Percentiles rank a stretch among this genome's conserved stretches.
Evolutionary conservation across 2,113 vertebrate species (phyloP).

Genomic region (Argyrosomus japonicus): DNA sequence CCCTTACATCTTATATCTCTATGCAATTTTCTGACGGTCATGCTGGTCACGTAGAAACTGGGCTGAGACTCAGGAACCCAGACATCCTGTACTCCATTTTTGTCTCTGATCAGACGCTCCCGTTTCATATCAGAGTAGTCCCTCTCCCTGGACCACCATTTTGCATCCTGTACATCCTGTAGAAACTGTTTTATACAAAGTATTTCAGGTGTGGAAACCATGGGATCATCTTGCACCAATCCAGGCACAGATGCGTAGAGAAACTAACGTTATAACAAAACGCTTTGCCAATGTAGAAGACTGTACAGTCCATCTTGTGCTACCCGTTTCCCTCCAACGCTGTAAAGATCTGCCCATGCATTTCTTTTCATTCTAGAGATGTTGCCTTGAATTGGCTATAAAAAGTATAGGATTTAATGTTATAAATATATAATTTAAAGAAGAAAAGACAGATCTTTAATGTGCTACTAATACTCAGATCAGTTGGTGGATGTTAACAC

Average conservation of each 20-base stretch:
- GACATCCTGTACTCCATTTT: slow-evolving; percentile 42
- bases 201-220: slow-evolving; percentile 70
- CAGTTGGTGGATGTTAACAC: slow-evolving; percentile 73
- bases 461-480: slow-evolving; percentile 74
- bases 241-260: slow-evolving; percentile 67
- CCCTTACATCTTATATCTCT: slow-evolving; percentile 75
- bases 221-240: slow-evolving; percentile 71
- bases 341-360: slow-evolving; percentile 74
- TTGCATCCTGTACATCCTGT: slow-evolving; percentile 70
- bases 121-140: slow-evolving; percentile 29
- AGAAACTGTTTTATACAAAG: slow-evolving; percentile 77
- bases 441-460: slow-evolving; percentile 72
- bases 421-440: slow-evolving; percentile 77
- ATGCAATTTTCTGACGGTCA: slow-evolving; percentile 83
- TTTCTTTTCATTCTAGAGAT: slow-evolving; percentile 81
- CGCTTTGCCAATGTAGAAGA: slow-evolving; percentile 78
- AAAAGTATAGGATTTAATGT: slow-evolving; percentile 68
- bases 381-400: slow-evolving; percentile 81
- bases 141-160: slow-evolving; percentile 26
- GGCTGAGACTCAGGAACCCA: slow-evolving; percentile 77
- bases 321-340: slow-evolving; percentile 62
- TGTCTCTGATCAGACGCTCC: slow-evolving; percentile 19
- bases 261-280: slow-evolving; percentile 61
- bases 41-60: slow-evolving; percentile 72
- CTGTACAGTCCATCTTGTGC: slow-evolving; percentile 83